A percentile compares a stretch with the other conserved stretches of the same genome.
phyloP scores from a whole-genome alignment of 1,140 invertebrate species.

The Orchestia grillus region DNA sequence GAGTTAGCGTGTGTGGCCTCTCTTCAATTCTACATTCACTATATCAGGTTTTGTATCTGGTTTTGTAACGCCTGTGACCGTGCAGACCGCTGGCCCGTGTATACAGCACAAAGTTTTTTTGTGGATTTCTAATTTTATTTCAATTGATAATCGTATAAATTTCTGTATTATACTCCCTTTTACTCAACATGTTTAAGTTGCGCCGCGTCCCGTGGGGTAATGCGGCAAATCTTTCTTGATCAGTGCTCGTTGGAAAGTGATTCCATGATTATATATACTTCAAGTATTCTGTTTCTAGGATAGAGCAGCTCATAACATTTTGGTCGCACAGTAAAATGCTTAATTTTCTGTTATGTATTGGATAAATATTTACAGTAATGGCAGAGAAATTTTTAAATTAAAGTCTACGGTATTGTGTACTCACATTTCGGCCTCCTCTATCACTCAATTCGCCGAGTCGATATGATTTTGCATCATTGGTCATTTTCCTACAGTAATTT shows the following conservation, averaged over 20 bases:
- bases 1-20: not conserved
- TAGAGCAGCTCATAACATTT: not conserved
- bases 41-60: not conserved
- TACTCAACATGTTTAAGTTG: not conserved
- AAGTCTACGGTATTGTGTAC: not conserved
- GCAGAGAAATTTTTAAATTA: not conserved
- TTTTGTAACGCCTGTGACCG: not conserved
- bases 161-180: not conserved
- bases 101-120: not conserved
- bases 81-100: too few relatives aligned
- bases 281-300: not conserved
- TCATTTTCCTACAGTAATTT: not conserved
- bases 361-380: not conserved
- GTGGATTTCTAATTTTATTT: not conserved
- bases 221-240: not conserved
- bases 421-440: not conserved
- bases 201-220: too few relatives aligned
- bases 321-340: not conserved
- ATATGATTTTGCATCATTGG: too few relatives aligned
- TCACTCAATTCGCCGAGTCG: too few relatives aligned
- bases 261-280: not conserved
- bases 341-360: not conserved
- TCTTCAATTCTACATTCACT: too few relatives aligned
- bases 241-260: not conserved
- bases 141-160: not conserved